Conservation (phyloP, 2,888 invertebrate genomes). For the Ametastegia equiseti region DNA sequence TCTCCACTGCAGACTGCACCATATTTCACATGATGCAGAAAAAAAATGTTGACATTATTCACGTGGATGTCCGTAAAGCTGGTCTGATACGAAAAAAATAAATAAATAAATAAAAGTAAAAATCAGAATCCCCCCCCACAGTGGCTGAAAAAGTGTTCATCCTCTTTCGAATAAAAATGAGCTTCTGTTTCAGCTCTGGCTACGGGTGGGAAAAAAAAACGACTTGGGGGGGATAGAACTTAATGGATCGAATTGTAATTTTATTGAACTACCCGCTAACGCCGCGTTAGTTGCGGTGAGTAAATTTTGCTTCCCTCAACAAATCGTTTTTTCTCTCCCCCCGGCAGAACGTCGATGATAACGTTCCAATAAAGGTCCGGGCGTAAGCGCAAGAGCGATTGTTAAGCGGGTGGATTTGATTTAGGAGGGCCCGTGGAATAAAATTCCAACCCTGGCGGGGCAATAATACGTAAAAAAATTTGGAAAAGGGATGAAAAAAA, state of each 20-base stretch:
- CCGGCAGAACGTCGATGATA: slow-evolving; percentile 38
- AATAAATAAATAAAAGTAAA: too few relatives aligned
- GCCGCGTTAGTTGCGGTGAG: slow-evolving; percentile 41
- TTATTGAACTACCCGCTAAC: slow-evolving; percentile 43
- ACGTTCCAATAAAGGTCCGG: slow-evolving; percentile 43
- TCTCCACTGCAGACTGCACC: background rate
- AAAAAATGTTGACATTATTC: background rate
- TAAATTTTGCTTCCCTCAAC: slow-evolving; percentile 43
- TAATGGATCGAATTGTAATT: slow-evolving; percentile 45
- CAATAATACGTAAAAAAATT: slow-evolving; percentile 32
- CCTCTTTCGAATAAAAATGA: background rate
- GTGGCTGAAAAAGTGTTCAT: background rate
- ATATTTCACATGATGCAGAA: background rate
- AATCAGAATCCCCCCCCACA: background rate
- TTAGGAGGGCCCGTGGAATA: slow-evolving; percentile 37
- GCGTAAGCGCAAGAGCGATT: slow-evolving; percentile 45
- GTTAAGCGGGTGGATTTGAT: slow-evolving; percentile 42
- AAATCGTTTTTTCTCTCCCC: slow-evolving; percentile 39
- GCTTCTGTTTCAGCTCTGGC: slow-evolving; percentile 23
- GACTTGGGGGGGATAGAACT: background rate
- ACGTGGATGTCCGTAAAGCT: background rate
- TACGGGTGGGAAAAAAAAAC: slow-evolving; percentile 2
- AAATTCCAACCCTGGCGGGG: slow-evolving; percentile 31
- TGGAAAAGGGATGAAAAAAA: background rate
- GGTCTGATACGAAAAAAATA: background rate